These are phyloP conservation scores for Nothocercus nigrocapillus DNA, from an alignment of 2,113 vertebrate genomes.

Conservation along the genomic window DNA sequence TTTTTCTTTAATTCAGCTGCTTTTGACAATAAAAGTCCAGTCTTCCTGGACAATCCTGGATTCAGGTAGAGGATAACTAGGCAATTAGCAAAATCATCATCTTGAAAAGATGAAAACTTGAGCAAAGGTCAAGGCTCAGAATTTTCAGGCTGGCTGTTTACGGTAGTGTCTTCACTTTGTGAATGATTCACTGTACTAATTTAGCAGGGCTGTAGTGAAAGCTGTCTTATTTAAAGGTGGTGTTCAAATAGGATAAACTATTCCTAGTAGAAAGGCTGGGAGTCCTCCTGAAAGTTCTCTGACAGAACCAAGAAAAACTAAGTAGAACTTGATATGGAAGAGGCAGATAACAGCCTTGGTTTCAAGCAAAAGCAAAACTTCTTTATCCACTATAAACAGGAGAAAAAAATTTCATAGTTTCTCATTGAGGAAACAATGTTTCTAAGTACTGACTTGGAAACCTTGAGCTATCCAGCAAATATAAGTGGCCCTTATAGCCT, in stretches of 20 bases:
- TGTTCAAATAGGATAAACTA: background rate
- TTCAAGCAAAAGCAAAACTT: background rate
- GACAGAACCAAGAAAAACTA: background rate
- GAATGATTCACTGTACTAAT: conserved; percentile 8
- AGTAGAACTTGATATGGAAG: background rate
- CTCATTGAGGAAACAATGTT: background rate
- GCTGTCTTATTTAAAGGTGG: background rate
- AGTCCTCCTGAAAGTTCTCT: background rate
- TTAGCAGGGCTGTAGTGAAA: conserved; percentile 24
- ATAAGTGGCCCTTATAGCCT: background rate
- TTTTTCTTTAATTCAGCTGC: background rate
- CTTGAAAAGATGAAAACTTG: background rate
- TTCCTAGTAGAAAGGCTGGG: background rate
- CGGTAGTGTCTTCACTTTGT: conserved; percentile 38
- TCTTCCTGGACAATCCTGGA: background rate
- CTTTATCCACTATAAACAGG: background rate
- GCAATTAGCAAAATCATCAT: background rate
- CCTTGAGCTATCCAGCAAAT: background rate
- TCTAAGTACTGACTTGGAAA: background rate
- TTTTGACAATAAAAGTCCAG: background rate
- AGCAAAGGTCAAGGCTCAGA: background rate
- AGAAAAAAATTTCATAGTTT: background rate
- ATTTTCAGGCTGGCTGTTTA: background rate
- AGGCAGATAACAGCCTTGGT: background rate
- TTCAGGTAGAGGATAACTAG: background rate